Evolutionary conservation across 2,113 vertebrate species (phyloP).

Genomic region (Argyrosomus japonicus): DNA sequence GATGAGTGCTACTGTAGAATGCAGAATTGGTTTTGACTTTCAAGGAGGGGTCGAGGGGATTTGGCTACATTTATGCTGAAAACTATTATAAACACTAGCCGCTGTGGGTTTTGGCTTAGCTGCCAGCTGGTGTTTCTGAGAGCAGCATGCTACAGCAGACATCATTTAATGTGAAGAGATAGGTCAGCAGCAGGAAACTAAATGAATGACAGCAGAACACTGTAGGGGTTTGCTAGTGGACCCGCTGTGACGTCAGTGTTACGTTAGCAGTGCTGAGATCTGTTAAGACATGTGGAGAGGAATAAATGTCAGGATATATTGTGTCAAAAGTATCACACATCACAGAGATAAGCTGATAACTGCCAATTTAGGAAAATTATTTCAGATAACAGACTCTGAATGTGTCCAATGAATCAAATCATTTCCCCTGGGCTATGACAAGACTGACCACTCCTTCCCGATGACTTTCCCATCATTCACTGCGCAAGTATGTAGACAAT

Average conservation of each 20-base stretch:
- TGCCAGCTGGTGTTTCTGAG: slow-evolving; percentile 45
- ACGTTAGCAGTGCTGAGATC: neutral
- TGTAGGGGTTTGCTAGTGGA: slow-evolving; percentile 19
- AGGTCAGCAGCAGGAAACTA: slow-evolving; percentile 35
- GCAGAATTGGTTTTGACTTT: slow-evolving; percentile 63
- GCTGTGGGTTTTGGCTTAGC: slow-evolving; percentile 41
- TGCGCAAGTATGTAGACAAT: slow-evolving; percentile 39
- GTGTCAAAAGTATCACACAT: neutral
- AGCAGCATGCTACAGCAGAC: slow-evolving; percentile 22
- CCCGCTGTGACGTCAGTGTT: slow-evolving; percentile 6
- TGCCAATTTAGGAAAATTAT: slow-evolving; percentile 16
- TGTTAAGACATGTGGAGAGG: neutral
- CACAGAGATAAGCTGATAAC: slow-evolving; percentile 1
- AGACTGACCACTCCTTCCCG: slow-evolving; percentile 35
- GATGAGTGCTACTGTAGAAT: slow-evolving; percentile 48
- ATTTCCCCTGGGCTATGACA: slow-evolving; percentile 11
- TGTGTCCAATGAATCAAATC: neutral
- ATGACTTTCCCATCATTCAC: slow-evolving; percentile 50
- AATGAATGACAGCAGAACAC: slow-evolving; percentile 26
- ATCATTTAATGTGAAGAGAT: slow-evolving; percentile 46
- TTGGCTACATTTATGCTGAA: slow-evolving; percentile 43
- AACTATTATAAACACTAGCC: slow-evolving; percentile 44
- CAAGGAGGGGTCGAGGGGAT: slow-evolving; percentile 35
- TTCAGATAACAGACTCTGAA: neutral
- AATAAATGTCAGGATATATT: slow-evolving; percentile 11